These are phyloP conservation scores for Agriopis leucophaearia DNA, from an alignment of 2,888 invertebrate genomes.

Conservation along the genomic window DNA sequence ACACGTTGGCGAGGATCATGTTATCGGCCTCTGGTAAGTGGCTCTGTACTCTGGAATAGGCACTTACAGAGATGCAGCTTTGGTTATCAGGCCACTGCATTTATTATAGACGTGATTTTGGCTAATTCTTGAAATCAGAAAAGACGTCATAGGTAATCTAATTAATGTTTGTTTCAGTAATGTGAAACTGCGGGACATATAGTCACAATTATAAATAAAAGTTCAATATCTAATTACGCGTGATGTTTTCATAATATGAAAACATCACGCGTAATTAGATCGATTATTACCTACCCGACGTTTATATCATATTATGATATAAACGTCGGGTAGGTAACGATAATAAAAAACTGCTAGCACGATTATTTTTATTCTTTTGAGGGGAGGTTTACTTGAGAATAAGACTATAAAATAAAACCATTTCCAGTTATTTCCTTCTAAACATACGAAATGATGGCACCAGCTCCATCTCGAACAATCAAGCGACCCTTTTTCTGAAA, in stretches of 20 bases:
- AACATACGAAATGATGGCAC: constrained; percentile 41
- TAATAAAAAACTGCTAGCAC: background rate
- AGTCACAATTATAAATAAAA: no score
- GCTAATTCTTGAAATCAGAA: background rate
- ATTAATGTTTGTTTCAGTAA: no score
- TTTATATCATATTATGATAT: no score
- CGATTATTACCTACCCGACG: no score
- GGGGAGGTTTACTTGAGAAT: constrained; percentile 49
- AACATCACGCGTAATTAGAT: no score
- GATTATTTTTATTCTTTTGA: background rate
- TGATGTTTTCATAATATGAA: no score
- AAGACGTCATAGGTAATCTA: no score
- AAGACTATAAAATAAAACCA: constrained; percentile 35
- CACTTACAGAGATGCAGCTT: constrained; percentile 78
- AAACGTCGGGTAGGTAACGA: background rate
- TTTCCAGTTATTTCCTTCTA: constrained; percentile 36
- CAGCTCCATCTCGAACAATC: constrained; percentile 45
- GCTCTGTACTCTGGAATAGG: constrained; percentile 80
- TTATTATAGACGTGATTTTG: constrained; percentile 41
- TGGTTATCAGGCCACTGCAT: constrained; percentile 73
- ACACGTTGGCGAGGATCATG: constrained; percentile 79
- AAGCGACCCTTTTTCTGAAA: constrained; percentile 47
- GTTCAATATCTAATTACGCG: no score
- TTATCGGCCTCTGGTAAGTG: constrained; percentile 77
- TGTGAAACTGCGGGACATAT: no score